phyloP scores from a whole-genome alignment of 1,140 invertebrate species.

The Heliconius himera region DNA sequence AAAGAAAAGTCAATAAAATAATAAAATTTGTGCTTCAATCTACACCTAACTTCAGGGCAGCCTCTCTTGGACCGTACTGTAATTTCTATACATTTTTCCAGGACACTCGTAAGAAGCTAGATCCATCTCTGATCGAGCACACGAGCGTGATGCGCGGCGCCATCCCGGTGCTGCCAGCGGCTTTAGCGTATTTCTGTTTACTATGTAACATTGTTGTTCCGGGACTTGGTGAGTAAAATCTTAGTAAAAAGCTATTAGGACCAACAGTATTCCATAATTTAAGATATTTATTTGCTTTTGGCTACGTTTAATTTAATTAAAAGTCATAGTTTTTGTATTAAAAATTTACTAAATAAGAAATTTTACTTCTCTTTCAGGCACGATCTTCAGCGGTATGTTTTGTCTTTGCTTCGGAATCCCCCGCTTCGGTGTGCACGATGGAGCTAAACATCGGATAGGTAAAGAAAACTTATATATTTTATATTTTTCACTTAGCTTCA shows the following conservation, averaged over 20 bases:
- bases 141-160: constrained; percentile 92
- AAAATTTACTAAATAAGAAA: too few species aligned
- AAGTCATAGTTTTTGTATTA: too few species aligned
- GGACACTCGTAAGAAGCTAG: constrained; percentile 91
- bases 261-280: too few species aligned
- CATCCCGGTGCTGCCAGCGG: constrained; percentile 93
- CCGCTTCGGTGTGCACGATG: constrained; percentile 89
- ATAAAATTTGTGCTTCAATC: too few species aligned
- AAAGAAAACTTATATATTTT: constrained; percentile 33
- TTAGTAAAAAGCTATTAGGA: too few species aligned
- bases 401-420: constrained; percentile 94
- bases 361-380: constrained; percentile 84
- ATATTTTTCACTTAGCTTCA: background rate
- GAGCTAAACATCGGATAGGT: constrained; percentile 86
- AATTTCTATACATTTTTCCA: constrained; percentile 53
- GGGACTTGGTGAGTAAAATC: constrained; percentile 87
- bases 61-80: too few species aligned
- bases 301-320: too few species aligned
- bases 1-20: too few species aligned
- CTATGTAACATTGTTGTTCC: constrained; percentile 93
- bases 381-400: constrained; percentile 92
- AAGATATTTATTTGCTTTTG: too few species aligned
- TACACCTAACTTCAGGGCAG: too few species aligned
- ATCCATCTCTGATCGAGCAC: constrained; percentile 89
- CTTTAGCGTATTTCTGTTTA: constrained; percentile 92